Evolutionary conservation across 2,113 vertebrate genomes (phyloP).

Genomic region (Microcebus ravelobensis): DNA sequence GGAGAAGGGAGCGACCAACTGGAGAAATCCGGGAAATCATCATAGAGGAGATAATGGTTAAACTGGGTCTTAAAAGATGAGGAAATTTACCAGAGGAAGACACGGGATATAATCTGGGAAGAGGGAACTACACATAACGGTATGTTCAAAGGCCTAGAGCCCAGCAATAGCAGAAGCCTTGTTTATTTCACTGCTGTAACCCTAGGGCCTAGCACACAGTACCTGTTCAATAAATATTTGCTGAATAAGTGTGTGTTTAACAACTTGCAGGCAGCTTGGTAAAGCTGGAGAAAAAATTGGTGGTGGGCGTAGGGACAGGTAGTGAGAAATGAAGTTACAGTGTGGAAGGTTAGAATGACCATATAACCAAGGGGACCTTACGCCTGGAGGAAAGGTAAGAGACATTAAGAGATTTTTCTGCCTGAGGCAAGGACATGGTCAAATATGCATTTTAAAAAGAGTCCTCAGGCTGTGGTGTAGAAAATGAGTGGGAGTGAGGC

Average conservation of each 20-base stretch:
- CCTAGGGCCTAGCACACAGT: not conserved
- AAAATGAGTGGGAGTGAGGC: not conserved
- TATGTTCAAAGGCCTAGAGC: not conserved
- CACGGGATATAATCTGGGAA: slow-evolving; percentile 1
- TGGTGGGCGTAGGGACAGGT: not conserved
- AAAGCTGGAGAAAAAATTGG: not conserved
- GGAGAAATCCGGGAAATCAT: not conserved
- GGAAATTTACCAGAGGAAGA: not conserved
- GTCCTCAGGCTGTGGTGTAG: not conserved
- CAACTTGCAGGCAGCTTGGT: not conserved
- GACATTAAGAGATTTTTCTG: not conserved
- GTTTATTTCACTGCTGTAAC: not conserved
- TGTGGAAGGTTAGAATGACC: not conserved
- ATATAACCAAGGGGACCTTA: not conserved
- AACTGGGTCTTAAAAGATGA: not conserved
- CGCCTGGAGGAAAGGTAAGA: not conserved
- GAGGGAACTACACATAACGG: not conserved
- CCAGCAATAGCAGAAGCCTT: not conserved
- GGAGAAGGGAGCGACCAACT: not conserved
- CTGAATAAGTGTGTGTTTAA: slow-evolving; percentile 37
- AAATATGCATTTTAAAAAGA: not conserved
- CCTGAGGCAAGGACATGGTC: not conserved
- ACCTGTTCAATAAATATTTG: slow-evolving; percentile 16
- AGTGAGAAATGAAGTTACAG: not conserved
- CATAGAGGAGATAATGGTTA: not conserved